Conservation (phyloP, 2,797 vertebrate genomes). For the Halcyon leucocephala region DNA sequence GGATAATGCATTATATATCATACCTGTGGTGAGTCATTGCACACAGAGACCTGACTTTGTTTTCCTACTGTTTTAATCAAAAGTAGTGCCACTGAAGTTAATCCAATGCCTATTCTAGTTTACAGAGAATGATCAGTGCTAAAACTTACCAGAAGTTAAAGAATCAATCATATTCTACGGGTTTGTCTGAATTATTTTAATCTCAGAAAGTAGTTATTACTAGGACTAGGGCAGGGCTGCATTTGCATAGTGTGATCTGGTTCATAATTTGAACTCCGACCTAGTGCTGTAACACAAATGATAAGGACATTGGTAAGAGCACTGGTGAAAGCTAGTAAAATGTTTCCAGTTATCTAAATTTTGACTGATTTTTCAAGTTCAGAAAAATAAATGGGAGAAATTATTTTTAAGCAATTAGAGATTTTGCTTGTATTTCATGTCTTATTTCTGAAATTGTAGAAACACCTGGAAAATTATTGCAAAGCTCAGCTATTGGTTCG, state of each 20-base stretch:
- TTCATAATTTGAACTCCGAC: not conserved
- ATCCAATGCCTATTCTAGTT: not conserved
- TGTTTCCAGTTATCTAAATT: not conserved
- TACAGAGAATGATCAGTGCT: not conserved
- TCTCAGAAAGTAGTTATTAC: not conserved
- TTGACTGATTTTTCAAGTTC: not conserved
- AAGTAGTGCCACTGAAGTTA: not conserved
- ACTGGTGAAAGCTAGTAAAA: not conserved
- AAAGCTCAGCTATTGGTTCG: not conserved
- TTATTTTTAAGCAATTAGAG: not conserved
- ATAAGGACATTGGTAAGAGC: not conserved
- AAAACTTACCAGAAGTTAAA: not conserved
- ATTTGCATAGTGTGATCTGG: not conserved
- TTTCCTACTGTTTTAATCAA: not conserved
- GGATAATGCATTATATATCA: not conserved
- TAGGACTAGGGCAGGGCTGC: not conserved
- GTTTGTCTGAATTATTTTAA: not conserved
- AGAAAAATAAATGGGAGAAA: not conserved
- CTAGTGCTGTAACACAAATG: not conserved
- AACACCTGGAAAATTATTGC: not conserved
- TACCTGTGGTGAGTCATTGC: not conserved
- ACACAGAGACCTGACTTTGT: not conserved
- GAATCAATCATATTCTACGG: not conserved
- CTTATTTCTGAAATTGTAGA: not conserved
- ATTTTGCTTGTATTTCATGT: not conserved